A percentile compares a stretch with the other conserved stretches of the same genome.
Conservation (phyloP, 2,888 invertebrate species). For the Troides aeacus region DNA sequence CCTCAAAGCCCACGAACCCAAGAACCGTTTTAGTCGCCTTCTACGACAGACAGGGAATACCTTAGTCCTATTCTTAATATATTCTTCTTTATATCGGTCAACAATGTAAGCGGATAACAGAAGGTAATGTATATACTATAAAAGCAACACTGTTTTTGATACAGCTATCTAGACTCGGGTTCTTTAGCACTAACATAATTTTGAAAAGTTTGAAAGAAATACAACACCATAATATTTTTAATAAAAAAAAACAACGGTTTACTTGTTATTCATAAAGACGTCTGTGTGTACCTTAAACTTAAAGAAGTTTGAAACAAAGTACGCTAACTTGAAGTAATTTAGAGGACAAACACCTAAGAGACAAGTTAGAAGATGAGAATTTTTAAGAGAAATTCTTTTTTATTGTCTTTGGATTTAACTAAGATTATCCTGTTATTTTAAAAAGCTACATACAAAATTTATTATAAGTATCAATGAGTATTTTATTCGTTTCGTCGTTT, state of each 20-base stretch:
- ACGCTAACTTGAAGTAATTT: constrained; percentile 9
- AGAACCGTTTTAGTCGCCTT: no score
- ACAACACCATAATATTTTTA: neutral
- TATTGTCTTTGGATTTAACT: neutral
- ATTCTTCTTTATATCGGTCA: no score
- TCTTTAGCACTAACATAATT: neutral
- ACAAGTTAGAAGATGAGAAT: neutral
- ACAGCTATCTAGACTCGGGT: no score
- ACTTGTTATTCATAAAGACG: constrained; percentile 16
- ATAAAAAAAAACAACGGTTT: neutral
- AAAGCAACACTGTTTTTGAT: no score
- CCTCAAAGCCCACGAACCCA: no score
- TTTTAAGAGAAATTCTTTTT: neutral
- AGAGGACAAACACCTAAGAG: constrained; percentile 10
- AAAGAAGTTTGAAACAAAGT: constrained; percentile 9
- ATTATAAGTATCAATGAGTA: neutral
- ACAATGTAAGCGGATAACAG: no score
- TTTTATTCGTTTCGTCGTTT: no score
- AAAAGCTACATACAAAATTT: neutral
- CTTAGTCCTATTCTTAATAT: no score
- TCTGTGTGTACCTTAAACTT: constrained; percentile 10
- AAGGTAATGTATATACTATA: no score
- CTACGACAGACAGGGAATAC: no score
- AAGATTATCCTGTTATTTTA: neutral
- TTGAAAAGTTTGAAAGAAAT: neutral